These are phyloP conservation scores for Phymorhynchus buccinoides DNA, from an alignment of 1,140 invertebrate species.

Conservation along the genomic window DNA sequence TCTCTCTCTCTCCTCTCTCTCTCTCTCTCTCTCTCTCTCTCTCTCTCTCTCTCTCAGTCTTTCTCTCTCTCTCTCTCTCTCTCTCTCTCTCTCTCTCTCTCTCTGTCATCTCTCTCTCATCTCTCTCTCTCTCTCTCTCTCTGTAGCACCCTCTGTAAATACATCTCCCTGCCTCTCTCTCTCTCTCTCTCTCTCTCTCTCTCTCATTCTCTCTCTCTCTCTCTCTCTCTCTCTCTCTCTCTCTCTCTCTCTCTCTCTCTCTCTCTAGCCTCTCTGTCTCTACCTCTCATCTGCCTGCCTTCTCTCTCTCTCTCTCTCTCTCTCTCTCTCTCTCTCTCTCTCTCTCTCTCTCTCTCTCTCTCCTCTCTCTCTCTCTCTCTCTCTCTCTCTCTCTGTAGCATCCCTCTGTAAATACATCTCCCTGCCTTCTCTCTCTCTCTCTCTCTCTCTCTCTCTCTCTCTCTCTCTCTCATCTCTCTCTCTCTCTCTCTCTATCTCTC, in stretches of 20 bases:
- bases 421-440: not conserved
- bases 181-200: not conserved
- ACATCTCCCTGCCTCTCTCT: too few relatives aligned
- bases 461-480: too few relatives aligned
- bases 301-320: not conserved
- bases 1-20: not conserved
- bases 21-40: not conserved
- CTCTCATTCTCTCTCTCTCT: not conserved
- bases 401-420: not conserved
- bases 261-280: too few relatives aligned
- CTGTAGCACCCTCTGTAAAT: too few relatives aligned
- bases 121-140: too few relatives aligned
- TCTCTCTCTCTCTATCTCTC: too few relatives aligned
- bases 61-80: too few relatives aligned
- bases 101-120: too few relatives aligned
- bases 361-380: too few relatives aligned
- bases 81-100: not conserved
- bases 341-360: conserved; percentile 18
- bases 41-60: not conserved
- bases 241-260: not conserved
- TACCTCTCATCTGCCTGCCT: too few relatives aligned
- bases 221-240: not conserved
- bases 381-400: too few relatives aligned
- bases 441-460: too few relatives aligned
- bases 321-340: conserved; percentile 23